Conservation (phyloP, 2,113 vertebrate species). For the Rhynchopsitta pachyrhyncha region DNA sequence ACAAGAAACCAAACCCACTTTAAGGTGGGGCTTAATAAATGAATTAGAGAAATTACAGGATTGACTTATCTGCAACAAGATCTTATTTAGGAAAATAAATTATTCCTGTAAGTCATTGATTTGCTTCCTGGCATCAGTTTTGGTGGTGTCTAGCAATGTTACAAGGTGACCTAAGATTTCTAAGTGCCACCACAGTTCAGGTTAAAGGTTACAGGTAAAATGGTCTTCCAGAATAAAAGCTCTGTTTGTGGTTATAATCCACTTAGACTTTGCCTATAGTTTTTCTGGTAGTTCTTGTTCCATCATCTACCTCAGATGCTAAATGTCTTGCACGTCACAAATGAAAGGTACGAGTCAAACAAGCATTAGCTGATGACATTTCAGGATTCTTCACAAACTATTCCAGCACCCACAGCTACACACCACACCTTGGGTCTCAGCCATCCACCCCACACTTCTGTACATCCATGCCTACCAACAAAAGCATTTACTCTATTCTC, state of each 20-base stretch:
- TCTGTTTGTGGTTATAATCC: not conserved
- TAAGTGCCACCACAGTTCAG: not conserved
- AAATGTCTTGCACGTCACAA: accelerated
- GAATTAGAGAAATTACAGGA: not conserved
- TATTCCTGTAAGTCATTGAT: not conserved
- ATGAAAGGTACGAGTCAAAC: not conserved
- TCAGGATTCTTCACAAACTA: not conserved
- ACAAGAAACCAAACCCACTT: not conserved
- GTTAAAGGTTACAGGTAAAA: not conserved
- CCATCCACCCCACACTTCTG: not conserved
- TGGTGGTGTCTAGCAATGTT: not conserved
- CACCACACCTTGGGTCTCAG: not conserved
- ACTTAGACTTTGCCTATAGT: not conserved
- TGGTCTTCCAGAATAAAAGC: not conserved
- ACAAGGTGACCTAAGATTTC: not conserved
- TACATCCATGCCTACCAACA: not conserved
- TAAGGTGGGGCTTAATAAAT: not conserved
- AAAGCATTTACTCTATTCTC: not conserved
- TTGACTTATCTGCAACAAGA: not conserved
- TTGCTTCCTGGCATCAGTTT: conserved; percentile 14
- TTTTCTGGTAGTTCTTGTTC: not conserved
- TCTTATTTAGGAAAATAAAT: not conserved
- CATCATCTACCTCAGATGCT: not conserved
- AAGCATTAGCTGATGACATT: not conserved
- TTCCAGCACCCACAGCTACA: not conserved